Evolutionary conservation across 2,888 invertebrate genomes (phyloP).

Genomic region (Napeogenes sylphis): DNA sequence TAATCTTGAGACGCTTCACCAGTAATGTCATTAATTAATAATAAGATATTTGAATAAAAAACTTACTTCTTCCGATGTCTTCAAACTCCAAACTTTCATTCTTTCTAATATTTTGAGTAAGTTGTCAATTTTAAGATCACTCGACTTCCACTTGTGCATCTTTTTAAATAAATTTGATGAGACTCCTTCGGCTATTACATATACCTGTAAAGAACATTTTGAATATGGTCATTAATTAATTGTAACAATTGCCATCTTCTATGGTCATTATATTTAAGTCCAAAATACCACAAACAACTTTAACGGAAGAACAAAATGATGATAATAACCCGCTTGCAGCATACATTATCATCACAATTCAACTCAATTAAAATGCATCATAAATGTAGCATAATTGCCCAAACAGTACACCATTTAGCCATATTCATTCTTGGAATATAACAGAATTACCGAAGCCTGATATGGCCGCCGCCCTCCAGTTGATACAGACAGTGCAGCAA

Average conservation of each 20-base stretch:
- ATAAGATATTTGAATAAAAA: not conserved
- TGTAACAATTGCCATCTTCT: not conserved
- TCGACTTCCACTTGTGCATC: conserved; percentile 51
- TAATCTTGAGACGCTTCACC: no score
- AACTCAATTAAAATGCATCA: no score
- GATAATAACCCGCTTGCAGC: no score
- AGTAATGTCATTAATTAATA: no score
- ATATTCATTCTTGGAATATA: not conserved
- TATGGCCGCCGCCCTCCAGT: conserved; percentile 70
- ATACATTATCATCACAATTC: no score
- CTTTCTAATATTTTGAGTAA: conserved; percentile 61
- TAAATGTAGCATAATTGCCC: not conserved
- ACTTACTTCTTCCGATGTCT: conserved; percentile 71
- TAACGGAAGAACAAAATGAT: no score
- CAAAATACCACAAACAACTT: no score
- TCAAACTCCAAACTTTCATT: conserved; percentile 67
- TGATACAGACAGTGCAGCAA: conserved; percentile 61
- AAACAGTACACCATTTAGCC: not conserved
- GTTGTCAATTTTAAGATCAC: conserved; percentile 57
- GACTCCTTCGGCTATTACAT: conserved; percentile 77
- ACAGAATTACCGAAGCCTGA: conserved; percentile 75
- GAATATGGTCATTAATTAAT: no score
- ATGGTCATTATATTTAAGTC: not conserved
- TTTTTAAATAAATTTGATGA: conserved; percentile 61
- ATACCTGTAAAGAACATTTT: conserved; percentile 65